These are phyloP conservation scores for Apodemus speciosus DNA, from an alignment of 2,113 vertebrate genomes.

Conservation along the genomic window DNA sequence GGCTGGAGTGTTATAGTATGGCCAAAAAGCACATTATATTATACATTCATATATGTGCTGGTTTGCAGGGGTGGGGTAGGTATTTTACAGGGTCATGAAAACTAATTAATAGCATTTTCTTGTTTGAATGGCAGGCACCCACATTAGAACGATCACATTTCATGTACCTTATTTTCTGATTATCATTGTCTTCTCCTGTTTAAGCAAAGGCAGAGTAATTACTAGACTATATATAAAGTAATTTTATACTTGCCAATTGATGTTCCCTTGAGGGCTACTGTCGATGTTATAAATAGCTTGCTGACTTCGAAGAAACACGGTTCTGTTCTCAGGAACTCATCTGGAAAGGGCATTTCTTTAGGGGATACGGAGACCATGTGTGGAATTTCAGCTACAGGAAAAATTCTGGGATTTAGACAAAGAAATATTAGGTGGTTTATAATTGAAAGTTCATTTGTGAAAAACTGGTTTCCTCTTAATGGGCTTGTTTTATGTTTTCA, in stretches of 20 bases:
- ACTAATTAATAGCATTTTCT: constrained; percentile 59
- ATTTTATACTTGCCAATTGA: constrained; percentile 77
- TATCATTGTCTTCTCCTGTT: constrained; percentile 17
- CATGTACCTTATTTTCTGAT: constrained; percentile 47
- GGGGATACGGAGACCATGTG: constrained; percentile 83
- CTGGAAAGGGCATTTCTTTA: constrained; percentile 83
- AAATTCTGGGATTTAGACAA: constrained; percentile 77
- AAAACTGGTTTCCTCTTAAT: constrained; percentile 64
- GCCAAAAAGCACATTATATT: not conserved
- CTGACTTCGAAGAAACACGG: constrained; percentile 80
- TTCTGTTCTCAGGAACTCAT: constrained; percentile 84
- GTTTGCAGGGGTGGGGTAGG: not conserved
- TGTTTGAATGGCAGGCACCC: not conserved
- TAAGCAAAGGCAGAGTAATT: constrained; percentile 62
- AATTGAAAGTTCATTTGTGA: constrained; percentile 70
- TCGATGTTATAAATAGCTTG: constrained; percentile 82
- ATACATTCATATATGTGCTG: not conserved
- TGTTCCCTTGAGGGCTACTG: constrained; percentile 71
- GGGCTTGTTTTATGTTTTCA: constrained; percentile 59
- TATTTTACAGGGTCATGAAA: constrained; percentile 57
- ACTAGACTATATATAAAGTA: constrained; percentile 68
- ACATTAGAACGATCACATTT: constrained; percentile 44
- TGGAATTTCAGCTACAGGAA: constrained; percentile 83
- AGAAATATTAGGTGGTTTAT: constrained; percentile 78
- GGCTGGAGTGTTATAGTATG: not conserved